These are phyloP conservation scores for Temnothorax ravouxi DNA, from an alignment of 2,888 invertebrate species.

Conservation along the genomic window DNA sequence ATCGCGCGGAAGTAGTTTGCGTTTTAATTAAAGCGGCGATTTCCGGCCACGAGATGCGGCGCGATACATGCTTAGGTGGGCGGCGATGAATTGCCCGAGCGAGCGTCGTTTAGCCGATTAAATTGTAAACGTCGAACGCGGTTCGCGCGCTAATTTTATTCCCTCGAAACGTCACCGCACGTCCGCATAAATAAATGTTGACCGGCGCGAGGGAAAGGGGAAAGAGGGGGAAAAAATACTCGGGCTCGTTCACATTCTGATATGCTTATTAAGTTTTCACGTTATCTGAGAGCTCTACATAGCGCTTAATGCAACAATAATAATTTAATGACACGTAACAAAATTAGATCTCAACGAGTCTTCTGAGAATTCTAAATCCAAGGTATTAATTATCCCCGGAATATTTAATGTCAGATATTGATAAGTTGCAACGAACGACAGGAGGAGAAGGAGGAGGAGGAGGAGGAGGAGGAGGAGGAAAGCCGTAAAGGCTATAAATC, in stretches of 20 bases:
- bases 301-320: neutral
- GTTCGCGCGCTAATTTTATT: constrained; percentile 40
- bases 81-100: constrained; percentile 41
- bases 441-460: too few species aligned
- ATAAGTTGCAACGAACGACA: neutral
- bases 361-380: neutral
- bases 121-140: constrained; percentile 51
- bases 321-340: constrained; percentile 21
- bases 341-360: constrained; percentile 12
- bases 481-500: neutral
- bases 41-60: constrained; percentile 50
- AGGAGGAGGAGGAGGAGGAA: neutral
- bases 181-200: constrained; percentile 35
- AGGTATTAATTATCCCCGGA: constrained; percentile 9
- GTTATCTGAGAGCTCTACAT: constrained; percentile 1
- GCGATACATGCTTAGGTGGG: constrained; percentile 47
- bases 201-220: neutral
- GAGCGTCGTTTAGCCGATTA: constrained; percentile 54
- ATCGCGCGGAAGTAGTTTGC: constrained; percentile 56
- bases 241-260: constrained; percentile 11
- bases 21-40: constrained; percentile 58
- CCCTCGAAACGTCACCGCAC: constrained; percentile 3
- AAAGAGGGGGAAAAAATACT: neutral
- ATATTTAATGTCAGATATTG: constrained; percentile 2
- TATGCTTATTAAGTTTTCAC: constrained; percentile 19